Base-by-base conservation (phyloP, 2,888 invertebrate species). In the Hirtodrosophila duncani region DNA sequence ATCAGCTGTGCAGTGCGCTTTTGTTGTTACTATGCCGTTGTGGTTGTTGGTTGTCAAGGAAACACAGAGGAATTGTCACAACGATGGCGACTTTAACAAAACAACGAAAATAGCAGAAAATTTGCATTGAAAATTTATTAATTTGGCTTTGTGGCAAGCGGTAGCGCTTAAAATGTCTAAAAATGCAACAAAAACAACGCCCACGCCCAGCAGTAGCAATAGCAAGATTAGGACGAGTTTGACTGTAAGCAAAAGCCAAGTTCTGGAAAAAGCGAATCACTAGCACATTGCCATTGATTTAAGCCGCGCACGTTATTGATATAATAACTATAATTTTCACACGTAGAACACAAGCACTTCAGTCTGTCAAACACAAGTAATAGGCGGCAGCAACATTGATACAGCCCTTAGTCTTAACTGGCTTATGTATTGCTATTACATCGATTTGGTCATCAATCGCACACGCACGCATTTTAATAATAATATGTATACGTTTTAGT, bases 101-200 rank as follows among this genome's bases (percentile, higher is more conserved):
- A 42, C 38, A 9, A 33, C 57, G 51, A n/a, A 9, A 23, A 31
- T 6, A 43, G 17, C 24, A 9, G 10, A 13, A 13, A 50, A 52
- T 53, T 41, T 53, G 51, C 60, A 72, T 66, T 58, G 46, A 44
- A 26, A 53, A 74, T 74, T 77, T 72, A 77, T 77, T 77, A 48
- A 75, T 61, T 65, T 65, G 46, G 50, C 24, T 26, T 23, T 39
- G 44, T 48, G 36, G 33, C 34, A 39, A n/a, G 14, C 7, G 17
- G 8, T 18, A 9, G 4, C 30, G 14, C 11, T 31, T 33, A 60
- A 57, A 68, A 75, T 69, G 69, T 69, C 69, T 1, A 74, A 61
- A 36, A 69, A 61, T 34, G 49, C 61, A 29, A 26, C 53, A 21
- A 61, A 61, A 9, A 46, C 67, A 1, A 27, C 53, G 14, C 56